A percentile compares a stretch with the other conserved stretches of the same genome.
phyloP scores from a whole-genome alignment of 2,888 invertebrate species.

The Drosophila pegasa region DNA sequence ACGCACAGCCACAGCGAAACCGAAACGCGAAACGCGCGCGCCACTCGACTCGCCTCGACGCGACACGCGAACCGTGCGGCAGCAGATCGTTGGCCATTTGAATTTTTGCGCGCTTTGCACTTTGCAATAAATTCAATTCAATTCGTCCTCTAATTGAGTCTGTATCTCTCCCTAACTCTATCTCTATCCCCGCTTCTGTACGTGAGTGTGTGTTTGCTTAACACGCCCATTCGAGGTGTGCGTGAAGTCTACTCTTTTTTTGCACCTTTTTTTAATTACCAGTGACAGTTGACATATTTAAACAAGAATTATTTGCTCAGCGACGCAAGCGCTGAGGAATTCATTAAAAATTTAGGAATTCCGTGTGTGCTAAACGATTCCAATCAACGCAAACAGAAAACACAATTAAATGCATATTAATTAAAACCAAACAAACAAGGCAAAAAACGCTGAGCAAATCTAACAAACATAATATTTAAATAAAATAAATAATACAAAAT shows the following conservation, averaged over 20 bases:
- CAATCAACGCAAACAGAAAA: constrained; percentile 1
- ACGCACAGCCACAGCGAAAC: constrained; percentile 53
- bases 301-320: constrained; percentile 7
- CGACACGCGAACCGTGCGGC: background rate
- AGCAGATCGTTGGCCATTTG: constrained; percentile 46
- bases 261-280: constrained; percentile 2
- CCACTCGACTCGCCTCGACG: constrained; percentile 6
- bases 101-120: constrained; percentile 51
- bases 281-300: constrained; percentile 7
- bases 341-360: background rate
- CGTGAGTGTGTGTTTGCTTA: constrained; percentile 14
- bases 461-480: background rate
- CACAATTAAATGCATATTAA: constrained; percentile 4
- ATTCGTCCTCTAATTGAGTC: constrained; percentile 18
- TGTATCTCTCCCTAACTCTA: background rate
- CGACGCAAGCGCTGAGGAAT: background rate
- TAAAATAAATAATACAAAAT: background rate
- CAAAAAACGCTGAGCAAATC: background rate
- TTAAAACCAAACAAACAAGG: background rate
- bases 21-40: constrained; percentile 12
- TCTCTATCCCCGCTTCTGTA: background rate
- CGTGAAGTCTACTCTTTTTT: constrained; percentile 11
- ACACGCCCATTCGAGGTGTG: constrained; percentile 14
- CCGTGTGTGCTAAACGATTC: background rate
- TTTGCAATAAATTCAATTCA: constrained; percentile 25